Evolutionary conservation across 2,797 vertebrate species (phyloP).

Genomic region (Silurus lanzhouensis): DNA sequence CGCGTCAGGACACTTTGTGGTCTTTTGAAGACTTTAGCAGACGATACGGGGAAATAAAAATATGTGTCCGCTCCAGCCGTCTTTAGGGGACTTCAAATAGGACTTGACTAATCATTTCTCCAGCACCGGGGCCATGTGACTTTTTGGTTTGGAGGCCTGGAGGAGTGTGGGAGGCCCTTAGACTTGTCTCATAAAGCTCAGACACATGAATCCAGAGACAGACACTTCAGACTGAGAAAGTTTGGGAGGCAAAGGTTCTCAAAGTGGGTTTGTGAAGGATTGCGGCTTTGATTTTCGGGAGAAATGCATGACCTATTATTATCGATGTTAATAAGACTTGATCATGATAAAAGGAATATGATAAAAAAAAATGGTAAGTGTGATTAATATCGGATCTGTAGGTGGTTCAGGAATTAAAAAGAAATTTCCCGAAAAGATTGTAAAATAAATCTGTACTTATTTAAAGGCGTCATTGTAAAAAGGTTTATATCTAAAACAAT

Average conservation of each 20-base stretch:
- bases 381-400: not conserved
- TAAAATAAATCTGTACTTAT: not conserved
- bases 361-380: not conserved
- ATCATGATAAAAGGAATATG: not conserved
- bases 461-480: not conserved
- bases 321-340: not conserved
- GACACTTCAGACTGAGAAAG: slow-evolving; percentile 32
- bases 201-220: slow-evolving; percentile 40
- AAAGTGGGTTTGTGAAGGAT: not conserved
- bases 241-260: slow-evolving; percentile 15
- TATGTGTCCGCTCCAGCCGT: slow-evolving; percentile 63
- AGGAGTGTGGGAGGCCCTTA: slow-evolving; percentile 23
- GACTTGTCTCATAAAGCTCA: slow-evolving; percentile 23
- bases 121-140: slow-evolving; percentile 50
- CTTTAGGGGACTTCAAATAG: slow-evolving; percentile 53
- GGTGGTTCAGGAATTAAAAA: not conserved
- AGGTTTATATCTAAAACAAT: slow-evolving; percentile 13
- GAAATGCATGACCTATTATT: not conserved
- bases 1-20: slow-evolving; percentile 54
- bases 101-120: slow-evolving; percentile 62
- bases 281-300: not conserved
- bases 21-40: slow-evolving; percentile 72
- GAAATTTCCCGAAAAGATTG: not conserved
- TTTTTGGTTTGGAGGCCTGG: slow-evolving; percentile 24
- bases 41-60: slow-evolving; percentile 71